Base-by-base conservation (phyloP, 2,797 vertebrate genomes). In the Tapirus indicus region DNA sequence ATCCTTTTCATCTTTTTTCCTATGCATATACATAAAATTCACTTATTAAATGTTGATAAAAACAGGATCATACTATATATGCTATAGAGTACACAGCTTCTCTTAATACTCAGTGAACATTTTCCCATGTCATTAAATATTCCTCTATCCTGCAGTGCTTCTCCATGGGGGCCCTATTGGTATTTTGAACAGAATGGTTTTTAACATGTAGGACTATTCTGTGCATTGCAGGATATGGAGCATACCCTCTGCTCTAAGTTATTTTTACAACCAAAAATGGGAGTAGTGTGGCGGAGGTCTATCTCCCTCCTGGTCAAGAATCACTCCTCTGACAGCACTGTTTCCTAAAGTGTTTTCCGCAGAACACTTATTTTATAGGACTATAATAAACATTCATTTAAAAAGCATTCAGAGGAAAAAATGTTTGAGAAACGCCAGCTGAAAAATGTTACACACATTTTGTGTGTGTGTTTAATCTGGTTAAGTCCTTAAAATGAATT, bases 401-500 rank as follows among this genome's bases (percentile, higher is more conserved):
- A 64, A 78, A 72, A 41, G 14, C 2, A 7, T 86, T 86, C 52
- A 23, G 80, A 84, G 66, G 32, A 21, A 44, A 80, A 91, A 71
- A 56, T 52, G n/a, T 93, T 75, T 93, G 38, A 60, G 86, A 86
- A 90, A 62, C 2, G 21, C 41, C 58, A 86, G 38, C 54, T 38
- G 54, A 85, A 92, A 96, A 72, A 58, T 17, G 29, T 68, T 32
- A 69, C 52, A 21, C 11, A 27, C 10, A 74, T 52, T 29, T 52
- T 64, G 74, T 35, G 38, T 71, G 49, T 64, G 27, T 58, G 69
- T 91, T 77, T 79, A 20, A 79, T 32, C 13, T 80, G 41, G 47
- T 75, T 85, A 75, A 75, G 41, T 89, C 77, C 66, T 85, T 41
- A 89, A 80, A 62, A 74, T 80, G 52, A 89, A 47, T 74, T 68